These are phyloP conservation scores for Seriola quinqueradiata DNA, from an alignment of 2,113 vertebrate species.

Conservation along the genomic window DNA sequence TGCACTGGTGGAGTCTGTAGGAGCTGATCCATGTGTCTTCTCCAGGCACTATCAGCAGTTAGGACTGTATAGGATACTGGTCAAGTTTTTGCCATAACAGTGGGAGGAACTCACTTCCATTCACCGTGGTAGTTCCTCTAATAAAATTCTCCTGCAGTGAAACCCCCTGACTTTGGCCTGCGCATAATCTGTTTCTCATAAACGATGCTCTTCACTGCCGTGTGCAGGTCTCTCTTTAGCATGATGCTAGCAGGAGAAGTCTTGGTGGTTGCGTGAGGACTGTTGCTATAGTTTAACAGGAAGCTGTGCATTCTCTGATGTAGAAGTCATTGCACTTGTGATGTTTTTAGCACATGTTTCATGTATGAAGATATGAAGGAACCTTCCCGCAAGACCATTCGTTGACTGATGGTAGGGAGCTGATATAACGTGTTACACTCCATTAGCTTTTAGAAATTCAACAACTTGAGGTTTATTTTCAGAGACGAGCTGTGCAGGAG, in stretches of 20 bases:
- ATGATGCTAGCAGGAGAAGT: neutral
- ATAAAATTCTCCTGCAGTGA: neutral
- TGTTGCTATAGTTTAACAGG: too few relatives aligned
- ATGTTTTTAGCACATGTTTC: too few relatives aligned
- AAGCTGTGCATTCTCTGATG: too few relatives aligned
- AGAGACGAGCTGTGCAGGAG: too few relatives aligned
- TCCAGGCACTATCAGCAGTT: neutral
- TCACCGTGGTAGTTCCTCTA: neutral
- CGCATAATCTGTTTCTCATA: neutral
- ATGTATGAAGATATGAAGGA: too few relatives aligned
- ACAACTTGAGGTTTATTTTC: too few relatives aligned
- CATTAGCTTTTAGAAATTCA: too few relatives aligned
- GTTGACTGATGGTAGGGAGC: too few relatives aligned
- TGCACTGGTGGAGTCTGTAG: neutral
- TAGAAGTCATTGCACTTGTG: too few relatives aligned
- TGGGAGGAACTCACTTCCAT: neutral
- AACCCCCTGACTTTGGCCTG: neutral
- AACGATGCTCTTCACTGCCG: neutral
- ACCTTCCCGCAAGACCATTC: too few relatives aligned
- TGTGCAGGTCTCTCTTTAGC: neutral
- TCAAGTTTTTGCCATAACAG: conserved; percentile 10
- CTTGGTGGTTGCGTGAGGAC: too few relatives aligned
- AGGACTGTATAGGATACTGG: neutral
- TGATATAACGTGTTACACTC: too few relatives aligned
- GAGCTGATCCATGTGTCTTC: neutral